Conservation (phyloP, 2,113 vertebrate species). For the Lepisosteus oculatus region DNA sequence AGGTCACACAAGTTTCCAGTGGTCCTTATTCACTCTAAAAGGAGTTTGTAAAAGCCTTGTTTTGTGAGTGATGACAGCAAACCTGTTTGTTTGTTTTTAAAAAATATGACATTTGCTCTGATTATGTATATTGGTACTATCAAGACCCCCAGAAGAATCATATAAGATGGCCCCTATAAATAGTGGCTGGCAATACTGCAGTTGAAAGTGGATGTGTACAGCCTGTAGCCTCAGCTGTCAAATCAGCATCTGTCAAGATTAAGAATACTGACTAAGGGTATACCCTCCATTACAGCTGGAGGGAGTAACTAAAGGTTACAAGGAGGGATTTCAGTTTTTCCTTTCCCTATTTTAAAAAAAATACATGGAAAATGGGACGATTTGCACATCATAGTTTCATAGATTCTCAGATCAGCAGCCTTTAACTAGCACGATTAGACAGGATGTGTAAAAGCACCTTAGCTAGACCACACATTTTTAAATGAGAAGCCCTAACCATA, state of each 20-base stretch:
- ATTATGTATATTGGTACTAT: neutral
- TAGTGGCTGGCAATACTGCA: slow-evolving; percentile 22
- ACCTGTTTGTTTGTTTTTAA: too few species aligned
- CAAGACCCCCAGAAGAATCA: slow-evolving; percentile 1
- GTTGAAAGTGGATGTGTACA: slow-evolving; percentile 49
- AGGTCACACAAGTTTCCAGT: too few species aligned
- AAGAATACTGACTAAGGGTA: slow-evolving; percentile 34
- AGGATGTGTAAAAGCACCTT: too few species aligned
- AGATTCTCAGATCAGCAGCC: too few species aligned
- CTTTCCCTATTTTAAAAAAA: slow-evolving; percentile 7
- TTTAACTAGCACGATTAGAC: too few species aligned
- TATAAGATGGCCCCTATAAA: too few species aligned
- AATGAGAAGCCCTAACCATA: too few species aligned
- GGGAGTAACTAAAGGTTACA: neutral
- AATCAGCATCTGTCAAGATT: slow-evolving; percentile 33
- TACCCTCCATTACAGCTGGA: slow-evolving; percentile 7
- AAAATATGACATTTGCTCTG: slow-evolving; percentile 7
- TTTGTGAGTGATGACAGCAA: too few species aligned
- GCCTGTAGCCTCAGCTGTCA: slow-evolving; percentile 35
- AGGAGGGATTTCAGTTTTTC: slow-evolving; percentile 11
- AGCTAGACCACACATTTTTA: too few species aligned
- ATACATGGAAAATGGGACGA: neutral
- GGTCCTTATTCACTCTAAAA: too few species aligned
- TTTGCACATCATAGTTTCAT: neutral
- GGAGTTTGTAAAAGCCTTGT: too few species aligned